These are phyloP conservation scores for Laothoe populi DNA, from an alignment of 2,888 invertebrate genomes.

Conservation along the genomic window DNA sequence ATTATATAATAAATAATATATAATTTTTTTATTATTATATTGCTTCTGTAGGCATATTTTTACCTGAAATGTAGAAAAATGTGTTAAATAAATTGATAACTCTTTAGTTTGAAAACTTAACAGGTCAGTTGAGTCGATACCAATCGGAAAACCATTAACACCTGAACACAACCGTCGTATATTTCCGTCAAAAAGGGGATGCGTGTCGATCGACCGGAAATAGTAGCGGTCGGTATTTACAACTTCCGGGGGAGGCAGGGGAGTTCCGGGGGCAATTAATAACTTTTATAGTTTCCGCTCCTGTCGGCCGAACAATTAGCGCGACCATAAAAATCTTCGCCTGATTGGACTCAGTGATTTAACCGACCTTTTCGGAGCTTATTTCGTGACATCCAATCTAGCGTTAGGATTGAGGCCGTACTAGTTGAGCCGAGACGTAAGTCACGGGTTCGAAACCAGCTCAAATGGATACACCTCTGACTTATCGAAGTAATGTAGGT, in stretches of 20 bases:
- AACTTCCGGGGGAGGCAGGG: slow-evolving; percentile 72
- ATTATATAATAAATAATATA: no score
- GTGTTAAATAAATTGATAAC: background rate
- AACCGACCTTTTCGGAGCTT: slow-evolving; percentile 4
- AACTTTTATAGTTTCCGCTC: slow-evolving; percentile 80
- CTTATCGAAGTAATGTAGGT: no score
- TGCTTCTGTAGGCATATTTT: no score
- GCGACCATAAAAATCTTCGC: slow-evolving; percentile 77
- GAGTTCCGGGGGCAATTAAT: slow-evolving; percentile 75
- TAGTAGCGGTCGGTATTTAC: slow-evolving; percentile 78
- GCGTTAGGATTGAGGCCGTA: background rate
- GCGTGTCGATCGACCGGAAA: slow-evolving; percentile 78
- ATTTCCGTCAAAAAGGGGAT: slow-evolving; percentile 54
- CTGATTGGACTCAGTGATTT: slow-evolving; percentile 66
- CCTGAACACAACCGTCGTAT: slow-evolving; percentile 22
- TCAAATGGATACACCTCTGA: no score
- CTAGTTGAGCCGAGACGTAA: background rate
- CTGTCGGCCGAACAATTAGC: slow-evolving; percentile 76
- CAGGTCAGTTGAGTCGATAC: no score
- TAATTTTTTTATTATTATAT: no score
- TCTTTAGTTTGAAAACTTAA: background rate
- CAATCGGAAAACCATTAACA: slow-evolving; percentile 5
- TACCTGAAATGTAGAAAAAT: no score
- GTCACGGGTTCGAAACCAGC: no score
- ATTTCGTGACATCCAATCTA: background rate